These are phyloP conservation scores for Corythaixoides concolor DNA, from an alignment of 2,113 vertebrate genomes.

Conservation along the genomic window DNA sequence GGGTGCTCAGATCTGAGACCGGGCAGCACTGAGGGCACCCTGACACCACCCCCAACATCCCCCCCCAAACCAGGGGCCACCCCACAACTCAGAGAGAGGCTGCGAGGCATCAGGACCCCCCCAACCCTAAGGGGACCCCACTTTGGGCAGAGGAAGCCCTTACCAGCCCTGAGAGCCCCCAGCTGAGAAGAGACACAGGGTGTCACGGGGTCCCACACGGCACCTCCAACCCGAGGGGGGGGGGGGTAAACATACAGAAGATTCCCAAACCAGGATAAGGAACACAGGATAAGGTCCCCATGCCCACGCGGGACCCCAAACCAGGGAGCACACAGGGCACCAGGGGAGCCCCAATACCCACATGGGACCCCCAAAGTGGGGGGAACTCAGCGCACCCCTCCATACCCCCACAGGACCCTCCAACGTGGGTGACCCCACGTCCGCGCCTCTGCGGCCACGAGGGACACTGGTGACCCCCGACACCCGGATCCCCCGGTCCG, in stretches of 20 bases:
- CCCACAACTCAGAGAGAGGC: neutral
- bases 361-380: neutral
- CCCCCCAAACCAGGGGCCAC: neutral
- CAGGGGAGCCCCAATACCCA: neutral
- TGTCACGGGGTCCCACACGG: accelerated
- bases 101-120: neutral
- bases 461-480: accelerated
- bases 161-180: neutral
- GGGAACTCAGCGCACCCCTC: too few relatives aligned
- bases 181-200: too few relatives aligned
- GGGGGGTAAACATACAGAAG: too few relatives aligned
- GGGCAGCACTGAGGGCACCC: neutral
- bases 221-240: accelerated
- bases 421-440: accelerated
- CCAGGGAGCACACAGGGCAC: neutral
- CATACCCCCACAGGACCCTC: accelerated
- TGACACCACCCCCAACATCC: neutral
- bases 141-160: neutral
- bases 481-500: accelerated
- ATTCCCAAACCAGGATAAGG: accelerated
- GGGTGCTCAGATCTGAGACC: accelerated
- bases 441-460: accelerated
- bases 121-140: accelerated
- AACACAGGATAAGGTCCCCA: accelerated
- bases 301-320: neutral